phyloP scores from a whole-genome alignment of 2,797 vertebrate species.

The Pitangus sulphuratus region DNA sequence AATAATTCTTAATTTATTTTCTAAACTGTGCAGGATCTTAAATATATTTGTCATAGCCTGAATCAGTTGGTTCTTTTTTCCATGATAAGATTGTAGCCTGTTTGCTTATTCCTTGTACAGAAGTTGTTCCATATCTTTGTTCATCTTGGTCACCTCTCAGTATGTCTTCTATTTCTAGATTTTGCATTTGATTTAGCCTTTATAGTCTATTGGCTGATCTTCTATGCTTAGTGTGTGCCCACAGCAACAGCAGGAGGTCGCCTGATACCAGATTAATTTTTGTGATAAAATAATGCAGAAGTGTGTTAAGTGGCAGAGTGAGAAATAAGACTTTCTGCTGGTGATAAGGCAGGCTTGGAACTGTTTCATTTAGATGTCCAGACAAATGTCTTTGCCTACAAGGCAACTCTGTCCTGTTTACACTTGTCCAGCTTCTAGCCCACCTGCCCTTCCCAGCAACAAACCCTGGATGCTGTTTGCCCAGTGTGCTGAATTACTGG shows the following conservation, averaged over 20 bases:
- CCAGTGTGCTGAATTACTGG: fast-evolving
- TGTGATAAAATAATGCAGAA: neutral
- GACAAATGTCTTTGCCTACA: neutral
- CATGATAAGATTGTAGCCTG: neutral
- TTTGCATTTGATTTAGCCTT: neutral
- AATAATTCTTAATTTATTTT: neutral
- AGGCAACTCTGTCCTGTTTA: neutral
- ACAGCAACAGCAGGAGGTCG: neutral
- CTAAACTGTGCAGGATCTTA: neutral
- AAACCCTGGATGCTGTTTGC: fast-evolving
- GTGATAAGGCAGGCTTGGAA: neutral
- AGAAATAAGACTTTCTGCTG: neutral
- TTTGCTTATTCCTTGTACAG: neutral
- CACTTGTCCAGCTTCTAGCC: neutral
- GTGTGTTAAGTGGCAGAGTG: neutral
- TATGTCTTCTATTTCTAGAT: neutral
- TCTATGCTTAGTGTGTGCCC: neutral
- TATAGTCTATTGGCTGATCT: neutral
- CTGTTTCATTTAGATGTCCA: neutral
- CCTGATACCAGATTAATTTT: neutral
- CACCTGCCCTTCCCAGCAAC: neutral
- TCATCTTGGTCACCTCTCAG: neutral
- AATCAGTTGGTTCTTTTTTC: neutral
- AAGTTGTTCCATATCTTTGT: neutral
- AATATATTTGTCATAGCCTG: neutral